Evolutionary conservation across 2,888 invertebrate genomes (phyloP), one percentile per base, ranked within the genome.

Genomic region (Tineola bisselliella): DNA sequence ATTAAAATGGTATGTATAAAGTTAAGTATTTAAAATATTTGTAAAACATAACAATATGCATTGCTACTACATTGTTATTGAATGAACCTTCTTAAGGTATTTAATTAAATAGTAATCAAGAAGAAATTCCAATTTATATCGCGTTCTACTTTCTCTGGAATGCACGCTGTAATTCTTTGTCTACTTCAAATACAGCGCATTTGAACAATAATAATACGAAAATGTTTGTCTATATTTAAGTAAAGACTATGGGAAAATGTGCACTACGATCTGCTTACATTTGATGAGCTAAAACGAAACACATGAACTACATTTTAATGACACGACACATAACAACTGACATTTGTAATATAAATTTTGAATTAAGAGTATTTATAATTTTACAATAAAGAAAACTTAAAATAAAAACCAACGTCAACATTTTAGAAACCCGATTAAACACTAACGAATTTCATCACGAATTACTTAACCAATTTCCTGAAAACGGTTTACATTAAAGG

Each of bases 51-150:
- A 38, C 10, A 38, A 6, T 38, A 38, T 38, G 3, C 10, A 38
- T 38, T 12, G 38, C 3, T 12, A 38, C 11, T 10, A n/a, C 10
- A 12, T 38, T 38, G 38, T 38, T 38, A 38, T 38, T 38, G n/a
- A 10, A 38, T 10, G 13, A 48, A 48, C 48, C 15, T 15, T 48
- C 48, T 48, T 48, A 13, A 13, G 48, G 48, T 48, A 48, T 48
- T 48, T 48, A 13, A 48, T 48, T 48, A 48, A 48, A 48, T 48
- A n/a, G 48, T 48, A 48, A 48, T 48, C 48, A 48, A 48, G 48
- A 48, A 38, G 48, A 48, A 48, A 48, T 48, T 48, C 15, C 48
- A 48, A 48, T 48, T 48, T 48, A 38, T 38, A 48, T 48, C n/a
- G 48, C 48, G 48, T 48, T 17, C 48, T 48, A 48, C 17, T 48